Conservation (phyloP, 2,888 invertebrate species). For the Drosophila nr. medialis region DNA sequence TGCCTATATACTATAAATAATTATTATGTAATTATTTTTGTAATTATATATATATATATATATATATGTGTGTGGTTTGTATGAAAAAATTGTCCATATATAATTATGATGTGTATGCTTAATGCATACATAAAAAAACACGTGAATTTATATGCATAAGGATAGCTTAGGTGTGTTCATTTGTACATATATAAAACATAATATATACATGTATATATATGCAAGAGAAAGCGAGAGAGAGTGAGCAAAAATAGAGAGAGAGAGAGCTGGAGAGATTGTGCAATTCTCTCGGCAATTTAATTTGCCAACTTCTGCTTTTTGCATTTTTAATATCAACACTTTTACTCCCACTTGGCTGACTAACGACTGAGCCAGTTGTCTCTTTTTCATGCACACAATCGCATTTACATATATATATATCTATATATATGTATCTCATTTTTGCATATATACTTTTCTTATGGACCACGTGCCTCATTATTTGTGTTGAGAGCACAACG, state of each 20-base stretch:
- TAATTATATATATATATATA: no score
- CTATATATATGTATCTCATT: not conserved
- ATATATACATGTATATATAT: conserved; percentile 5
- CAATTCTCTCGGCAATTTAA: conserved; percentile 61
- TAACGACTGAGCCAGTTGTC: conserved; percentile 68
- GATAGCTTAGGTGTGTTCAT: conserved; percentile 1
- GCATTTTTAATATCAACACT: conserved; percentile 77
- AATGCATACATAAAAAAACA: not conserved
- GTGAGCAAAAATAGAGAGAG: not conserved
- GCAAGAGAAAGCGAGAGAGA: conserved; percentile 1
- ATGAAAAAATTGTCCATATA: not conserved
- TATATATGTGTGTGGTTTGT: no score
- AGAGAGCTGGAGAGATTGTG: conserved; percentile 31
- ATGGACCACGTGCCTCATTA: conserved; percentile 76
- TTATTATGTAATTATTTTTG: no score
- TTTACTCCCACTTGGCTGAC: conserved; percentile 57
- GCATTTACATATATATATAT: conserved; percentile 1
- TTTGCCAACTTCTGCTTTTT: conserved; percentile 68
- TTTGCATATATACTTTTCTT: conserved; percentile 50
- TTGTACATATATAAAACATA: not conserved
- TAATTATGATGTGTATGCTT: not conserved
- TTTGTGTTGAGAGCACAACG: conserved; percentile 47
- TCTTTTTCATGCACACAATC: conserved; percentile 56
- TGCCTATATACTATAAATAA: no score
- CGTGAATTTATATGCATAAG: not conserved